phyloP scores from a whole-genome alignment of 2,797 vertebrate species.

The Malurus leucopterus region DNA sequence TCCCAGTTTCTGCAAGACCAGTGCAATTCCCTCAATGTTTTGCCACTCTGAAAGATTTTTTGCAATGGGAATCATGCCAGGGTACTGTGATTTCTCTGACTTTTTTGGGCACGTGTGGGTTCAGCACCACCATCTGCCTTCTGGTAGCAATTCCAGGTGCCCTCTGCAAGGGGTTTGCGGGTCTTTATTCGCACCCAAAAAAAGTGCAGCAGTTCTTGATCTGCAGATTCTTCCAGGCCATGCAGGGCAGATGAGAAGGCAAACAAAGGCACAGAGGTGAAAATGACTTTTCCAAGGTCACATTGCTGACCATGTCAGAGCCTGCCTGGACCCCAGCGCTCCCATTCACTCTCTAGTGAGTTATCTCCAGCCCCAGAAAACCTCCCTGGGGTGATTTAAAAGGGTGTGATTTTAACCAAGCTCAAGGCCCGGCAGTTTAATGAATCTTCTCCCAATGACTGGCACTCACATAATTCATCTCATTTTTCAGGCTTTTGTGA shows the following conservation, averaged over 20 bases:
- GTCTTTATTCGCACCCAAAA: neutral
- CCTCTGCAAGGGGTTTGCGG: neutral
- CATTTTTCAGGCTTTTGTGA: slow-evolving; percentile 4
- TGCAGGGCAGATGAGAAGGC: neutral
- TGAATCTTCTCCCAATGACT: slow-evolving; percentile 18
- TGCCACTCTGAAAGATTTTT: neutral
- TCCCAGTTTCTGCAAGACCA: neutral
- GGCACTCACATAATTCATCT: slow-evolving; percentile 15
- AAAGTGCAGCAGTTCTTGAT: neutral
- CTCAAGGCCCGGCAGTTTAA: slow-evolving; percentile 33
- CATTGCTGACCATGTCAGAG: neutral
- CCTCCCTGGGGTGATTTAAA: slow-evolving; percentile 37
- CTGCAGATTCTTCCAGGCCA: neutral
- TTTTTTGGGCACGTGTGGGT: rapidly evolving
- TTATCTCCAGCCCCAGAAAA: slow-evolving; percentile 12
- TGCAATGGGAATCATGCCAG: neutral
- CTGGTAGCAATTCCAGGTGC: neutral
- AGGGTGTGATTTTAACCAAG: slow-evolving; percentile 33
- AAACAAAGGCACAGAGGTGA: neutral
- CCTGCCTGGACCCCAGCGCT: neutral
- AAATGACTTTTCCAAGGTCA: neutral
- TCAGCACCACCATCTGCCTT: neutral
- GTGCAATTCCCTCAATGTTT: neutral
- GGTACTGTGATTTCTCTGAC: neutral
- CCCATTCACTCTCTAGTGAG: neutral